These are phyloP conservation scores for Agapostemon virescens DNA, from an alignment of 2,888 invertebrate species.

Conservation along the genomic window DNA sequence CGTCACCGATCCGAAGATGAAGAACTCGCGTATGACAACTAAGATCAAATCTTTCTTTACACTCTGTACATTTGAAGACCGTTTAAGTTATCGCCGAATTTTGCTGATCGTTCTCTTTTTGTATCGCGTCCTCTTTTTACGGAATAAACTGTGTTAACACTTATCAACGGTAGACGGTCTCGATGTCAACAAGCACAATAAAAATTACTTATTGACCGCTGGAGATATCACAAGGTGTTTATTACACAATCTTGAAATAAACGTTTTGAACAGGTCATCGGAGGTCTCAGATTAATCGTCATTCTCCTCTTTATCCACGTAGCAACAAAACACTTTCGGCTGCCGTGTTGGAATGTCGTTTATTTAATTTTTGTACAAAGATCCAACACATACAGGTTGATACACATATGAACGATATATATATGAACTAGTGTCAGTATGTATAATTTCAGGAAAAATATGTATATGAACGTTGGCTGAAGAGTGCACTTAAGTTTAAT, in stretches of 20 bases:
- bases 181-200: constrained; percentile 25
- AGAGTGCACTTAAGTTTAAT: not conserved
- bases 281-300: constrained; percentile 68
- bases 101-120: not conserved
- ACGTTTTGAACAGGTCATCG: constrained; percentile 69
- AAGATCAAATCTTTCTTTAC: too few relatives aligned
- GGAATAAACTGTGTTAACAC: not conserved
- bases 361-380: constrained; percentile 43
- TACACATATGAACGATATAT: too few relatives aligned
- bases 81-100: not conserved
- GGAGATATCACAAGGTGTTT: constrained; percentile 55
- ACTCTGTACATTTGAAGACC: not conserved
- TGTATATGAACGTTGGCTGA: not conserved
- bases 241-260: constrained; percentile 56
- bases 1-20: too few relatives aligned
- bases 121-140: not conserved
- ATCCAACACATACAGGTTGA: constrained; percentile 18
- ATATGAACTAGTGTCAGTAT: not conserved
- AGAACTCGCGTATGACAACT: too few relatives aligned
- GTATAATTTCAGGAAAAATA: not conserved
- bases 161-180: constrained; percentile 2
- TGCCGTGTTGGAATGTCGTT: constrained; percentile 50
- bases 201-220: constrained; percentile 34
- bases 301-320: constrained; percentile 42
- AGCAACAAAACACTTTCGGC: constrained; percentile 51